phyloP scores from a whole-genome alignment of 2,113 vertebrate genomes.

The Sarotherodon lohbergeri region DNA sequence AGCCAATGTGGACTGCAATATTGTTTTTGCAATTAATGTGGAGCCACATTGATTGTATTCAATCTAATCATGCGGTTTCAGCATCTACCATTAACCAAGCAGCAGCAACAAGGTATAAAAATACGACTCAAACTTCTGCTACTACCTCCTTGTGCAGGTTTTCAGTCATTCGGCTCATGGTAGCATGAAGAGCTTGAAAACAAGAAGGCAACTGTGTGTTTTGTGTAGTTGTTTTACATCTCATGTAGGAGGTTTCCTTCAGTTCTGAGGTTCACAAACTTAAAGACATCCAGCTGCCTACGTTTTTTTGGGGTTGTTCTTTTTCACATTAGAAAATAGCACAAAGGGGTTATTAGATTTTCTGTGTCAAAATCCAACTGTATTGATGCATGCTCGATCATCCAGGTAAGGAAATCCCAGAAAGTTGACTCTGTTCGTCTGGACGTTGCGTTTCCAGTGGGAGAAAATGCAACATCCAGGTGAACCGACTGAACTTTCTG shows the following conservation, averaged over 20 bases:
- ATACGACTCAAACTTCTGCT: background rate
- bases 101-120: background rate
- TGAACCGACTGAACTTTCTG: background rate
- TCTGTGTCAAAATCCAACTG: background rate
- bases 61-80: background rate
- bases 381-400: background rate
- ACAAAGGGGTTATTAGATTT: background rate
- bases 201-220: background rate
- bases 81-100: background rate
- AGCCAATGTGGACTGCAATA: background rate
- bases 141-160: background rate
- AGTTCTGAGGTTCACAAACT: background rate
- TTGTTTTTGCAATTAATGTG: background rate
- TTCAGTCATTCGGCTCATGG: background rate
- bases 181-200: background rate
- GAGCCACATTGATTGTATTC: background rate
- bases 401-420: background rate
- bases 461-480: background rate
- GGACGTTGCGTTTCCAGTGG: background rate
- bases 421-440: background rate
- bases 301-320: background rate
- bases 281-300: background rate
- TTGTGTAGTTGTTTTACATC: background rate
- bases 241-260: background rate
- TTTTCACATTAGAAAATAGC: background rate